A percentile compares a stretch with the other conserved stretches of the same genome.
Evolutionary conservation across 2,888 invertebrate genomes (phyloP).

Genomic region (Seira musarum): DNA sequence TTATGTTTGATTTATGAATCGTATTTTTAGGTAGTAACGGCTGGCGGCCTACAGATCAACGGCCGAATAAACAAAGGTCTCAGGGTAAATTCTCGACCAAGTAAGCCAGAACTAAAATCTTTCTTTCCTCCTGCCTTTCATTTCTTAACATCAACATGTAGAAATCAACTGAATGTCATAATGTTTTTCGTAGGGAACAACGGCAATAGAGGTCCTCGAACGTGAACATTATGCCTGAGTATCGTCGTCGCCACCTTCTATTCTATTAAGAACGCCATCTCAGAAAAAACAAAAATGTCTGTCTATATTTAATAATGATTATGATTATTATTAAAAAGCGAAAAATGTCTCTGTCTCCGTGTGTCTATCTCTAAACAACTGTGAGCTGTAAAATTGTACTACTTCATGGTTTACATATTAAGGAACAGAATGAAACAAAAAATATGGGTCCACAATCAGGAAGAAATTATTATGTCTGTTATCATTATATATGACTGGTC

Average conservation of each 20-base stretch:
- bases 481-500: constrained; percentile 53
- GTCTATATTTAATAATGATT: constrained; percentile 34
- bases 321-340: not conserved
- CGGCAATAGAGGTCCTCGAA: constrained; percentile 55
- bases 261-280: constrained; percentile 32
- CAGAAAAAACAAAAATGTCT: constrained; percentile 31
- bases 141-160: too few species aligned
- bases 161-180: too few species aligned
- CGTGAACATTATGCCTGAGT: constrained; percentile 34
- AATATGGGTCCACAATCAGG: constrained; percentile 57
- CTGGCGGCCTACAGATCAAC: constrained; percentile 68
- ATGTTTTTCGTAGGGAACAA: constrained; percentile 57
- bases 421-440: constrained; percentile 34
- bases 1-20: too few species aligned
- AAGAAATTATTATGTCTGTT: constrained; percentile 57
- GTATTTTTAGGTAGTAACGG: too few species aligned
- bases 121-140: not conserved
- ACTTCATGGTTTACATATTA: constrained; percentile 31
- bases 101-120: constrained; percentile 33
- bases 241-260: constrained; percentile 47
- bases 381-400: constrained; percentile 53
- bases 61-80: constrained; percentile 66
- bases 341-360: constrained; percentile 33
- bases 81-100: constrained; percentile 64
- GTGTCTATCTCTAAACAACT: constrained; percentile 20